These are phyloP conservation scores for Pseudomyrmex pallidus DNA, from an alignment of 1,140 invertebrate species.

Conservation along the genomic window DNA sequence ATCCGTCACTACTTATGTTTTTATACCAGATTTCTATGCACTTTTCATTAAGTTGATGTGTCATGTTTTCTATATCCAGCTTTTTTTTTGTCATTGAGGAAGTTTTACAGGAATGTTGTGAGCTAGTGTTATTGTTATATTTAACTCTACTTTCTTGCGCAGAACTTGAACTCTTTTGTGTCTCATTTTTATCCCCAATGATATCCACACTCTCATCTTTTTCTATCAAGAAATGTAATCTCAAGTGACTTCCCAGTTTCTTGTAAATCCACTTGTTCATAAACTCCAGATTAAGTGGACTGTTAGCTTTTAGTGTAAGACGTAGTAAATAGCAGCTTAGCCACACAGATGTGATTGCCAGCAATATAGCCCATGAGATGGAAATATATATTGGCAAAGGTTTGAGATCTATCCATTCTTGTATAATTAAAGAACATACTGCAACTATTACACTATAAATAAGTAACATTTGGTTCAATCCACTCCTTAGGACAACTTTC, in stretches of 20 bases:
- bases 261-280: slow-evolving; percentile 71
- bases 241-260: slow-evolving; percentile 56
- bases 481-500: slow-evolving; percentile 77
- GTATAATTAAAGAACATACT: slow-evolving; percentile 74
- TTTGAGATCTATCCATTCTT: slow-evolving; percentile 74
- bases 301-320: slow-evolving; percentile 76
- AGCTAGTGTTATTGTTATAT: background rate
- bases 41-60: slow-evolving; percentile 74
- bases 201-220: background rate
- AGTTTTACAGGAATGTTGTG: slow-evolving; percentile 14
- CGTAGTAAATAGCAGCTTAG: slow-evolving; percentile 77
- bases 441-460: slow-evolving; percentile 71
- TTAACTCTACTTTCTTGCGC: slow-evolving; percentile 11
- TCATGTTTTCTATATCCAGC: slow-evolving; percentile 66
- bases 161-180: slow-evolving; percentile 18
- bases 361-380: slow-evolving; percentile 77
- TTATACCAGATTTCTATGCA: slow-evolving; percentile 79
- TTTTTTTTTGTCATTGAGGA: slow-evolving; percentile 44
- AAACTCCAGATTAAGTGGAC: slow-evolving; percentile 72
- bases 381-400: slow-evolving; percentile 77
- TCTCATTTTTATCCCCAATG: background rate
- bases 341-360: slow-evolving; percentile 78
- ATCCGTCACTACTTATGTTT: slow-evolving; percentile 77
- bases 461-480: slow-evolving; percentile 78
- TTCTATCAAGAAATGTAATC: slow-evolving; percentile 10